Conservation (phyloP, 2,797 vertebrate species). For the Lates japonicus region DNA sequence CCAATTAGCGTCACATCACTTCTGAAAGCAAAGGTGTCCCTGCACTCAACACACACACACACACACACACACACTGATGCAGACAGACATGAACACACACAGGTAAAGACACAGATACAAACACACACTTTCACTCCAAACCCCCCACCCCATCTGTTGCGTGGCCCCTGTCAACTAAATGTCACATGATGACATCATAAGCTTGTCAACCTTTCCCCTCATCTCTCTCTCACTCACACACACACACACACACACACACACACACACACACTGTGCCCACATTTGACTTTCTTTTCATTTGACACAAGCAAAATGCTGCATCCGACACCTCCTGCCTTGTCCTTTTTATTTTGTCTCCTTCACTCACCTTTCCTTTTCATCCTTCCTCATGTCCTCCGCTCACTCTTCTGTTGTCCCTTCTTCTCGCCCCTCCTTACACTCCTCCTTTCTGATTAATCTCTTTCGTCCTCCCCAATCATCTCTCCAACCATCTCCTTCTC, state of each 20-base stretch:
- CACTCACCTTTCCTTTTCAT: slow-evolving; percentile 32
- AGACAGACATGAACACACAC: slow-evolving; percentile 18
- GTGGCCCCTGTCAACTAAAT: slow-evolving; percentile 77
- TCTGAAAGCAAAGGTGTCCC: slow-evolving; percentile 79
- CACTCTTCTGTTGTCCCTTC: not conserved
- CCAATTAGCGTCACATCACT: slow-evolving; percentile 80
- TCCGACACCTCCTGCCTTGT: slow-evolving; percentile 63
- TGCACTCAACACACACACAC: slow-evolving; percentile 10
- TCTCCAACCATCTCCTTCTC: not conserved
- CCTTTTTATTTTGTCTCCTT: slow-evolving; percentile 53
- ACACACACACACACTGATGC: slow-evolving; percentile 17
- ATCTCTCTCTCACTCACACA: slow-evolving; percentile 26
- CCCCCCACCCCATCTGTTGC: slow-evolving; percentile 76
- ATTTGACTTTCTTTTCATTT: too few species aligned
- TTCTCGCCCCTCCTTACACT: not conserved
- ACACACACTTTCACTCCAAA: slow-evolving; percentile 34
- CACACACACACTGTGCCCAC: slow-evolving; percentile 35
- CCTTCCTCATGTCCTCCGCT: slow-evolving; percentile 9
- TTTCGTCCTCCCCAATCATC: not conserved
- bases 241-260: slow-evolving; percentile 21
- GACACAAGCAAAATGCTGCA: slow-evolving; percentile 50
- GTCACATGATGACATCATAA: slow-evolving; percentile 79
- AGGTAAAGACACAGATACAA: slow-evolving; percentile 29
- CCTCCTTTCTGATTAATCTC: slow-evolving; percentile 2
- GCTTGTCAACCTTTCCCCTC: slow-evolving; percentile 78